Evolutionary conservation across 2,113 vertebrate species (phyloP), one percentile per base, ranked within the genome.

Genomic region (Gnathonemus longibarbis): DNA sequence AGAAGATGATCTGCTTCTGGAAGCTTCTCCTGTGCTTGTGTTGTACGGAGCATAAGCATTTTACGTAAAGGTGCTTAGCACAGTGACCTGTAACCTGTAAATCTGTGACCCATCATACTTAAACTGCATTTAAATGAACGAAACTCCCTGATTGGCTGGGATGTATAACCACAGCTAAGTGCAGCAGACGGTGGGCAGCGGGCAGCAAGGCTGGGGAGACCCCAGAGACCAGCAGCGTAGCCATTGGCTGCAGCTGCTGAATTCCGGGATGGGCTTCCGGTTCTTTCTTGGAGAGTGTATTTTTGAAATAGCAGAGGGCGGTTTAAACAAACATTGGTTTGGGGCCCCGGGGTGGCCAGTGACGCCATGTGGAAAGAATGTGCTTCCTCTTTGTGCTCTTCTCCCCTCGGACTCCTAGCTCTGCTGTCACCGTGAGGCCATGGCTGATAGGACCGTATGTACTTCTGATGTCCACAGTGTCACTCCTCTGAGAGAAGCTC

Each of bases 301-400:
- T 92, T 93, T 91, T 87, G 66, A 92, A 95, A 93, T 91, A 92
- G 92, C 94, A 95, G 94, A 93, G 94, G 95, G 90, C 91, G 93
- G 91, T 95, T 96, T 95, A 96, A 96, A 96, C 95, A 96, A 96
- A 96, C 95, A 96, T 93, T 93, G 94, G 92, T 90, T 93, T 93
- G 94, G 91, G 42, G 13, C 27, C 91, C 84, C 89, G 89, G 88
- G 91, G 89, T 49, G 89, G 94, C 94, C 94, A 93, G 94, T 97
- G 96, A 97, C 95, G 95, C 95, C 90, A 95, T 96, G 92, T 94
- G 96, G 94, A 96, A 97, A 94, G 95, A 96, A 97, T 96, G 96
- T 92, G 95, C 94, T 97, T 97, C 96, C 96, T 97, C 94, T 96
- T 95, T 92, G 93, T 92, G 84, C 89, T 92, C 95, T 93, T 95